Conservation (phyloP, 2,113 vertebrate species). For the Hypocryptadius cinnamomeus region DNA sequence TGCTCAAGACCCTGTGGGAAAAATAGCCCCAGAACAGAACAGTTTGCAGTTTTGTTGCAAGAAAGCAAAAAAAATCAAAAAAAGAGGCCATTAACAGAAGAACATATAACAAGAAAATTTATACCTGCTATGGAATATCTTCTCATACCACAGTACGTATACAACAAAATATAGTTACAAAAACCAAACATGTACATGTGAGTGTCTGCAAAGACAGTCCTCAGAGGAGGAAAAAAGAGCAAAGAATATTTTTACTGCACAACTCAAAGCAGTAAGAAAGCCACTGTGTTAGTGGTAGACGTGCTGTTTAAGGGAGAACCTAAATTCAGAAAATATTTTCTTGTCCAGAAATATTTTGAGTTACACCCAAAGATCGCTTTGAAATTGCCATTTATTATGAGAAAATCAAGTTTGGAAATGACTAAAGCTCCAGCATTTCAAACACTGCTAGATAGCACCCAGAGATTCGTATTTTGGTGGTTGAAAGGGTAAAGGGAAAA, state of each 20-base stretch:
- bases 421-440: neutral
- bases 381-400: neutral
- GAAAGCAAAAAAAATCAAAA: neutral
- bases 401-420: neutral
- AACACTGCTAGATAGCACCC: neutral
- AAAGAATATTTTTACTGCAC: neutral
- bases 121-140: neutral
- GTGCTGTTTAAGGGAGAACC: neutral
- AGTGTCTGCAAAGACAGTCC: neutral
- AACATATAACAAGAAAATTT: neutral
- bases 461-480: neutral
- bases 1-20: neutral
- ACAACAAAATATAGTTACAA: neutral
- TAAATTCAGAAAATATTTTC: neutral
- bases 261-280: neutral
- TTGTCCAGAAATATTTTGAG: neutral
- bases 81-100: neutral
- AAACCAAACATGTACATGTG: neutral
- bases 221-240: neutral
- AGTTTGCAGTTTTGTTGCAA: neutral
- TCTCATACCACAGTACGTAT: rapidly evolving
- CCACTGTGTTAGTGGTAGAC: neutral
- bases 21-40: neutral
- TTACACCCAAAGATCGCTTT: neutral
- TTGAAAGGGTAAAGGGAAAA: neutral